Evolutionary conservation across 2,888 invertebrate genomes (phyloP).

Genomic region (Acronicta aceris): DNA sequence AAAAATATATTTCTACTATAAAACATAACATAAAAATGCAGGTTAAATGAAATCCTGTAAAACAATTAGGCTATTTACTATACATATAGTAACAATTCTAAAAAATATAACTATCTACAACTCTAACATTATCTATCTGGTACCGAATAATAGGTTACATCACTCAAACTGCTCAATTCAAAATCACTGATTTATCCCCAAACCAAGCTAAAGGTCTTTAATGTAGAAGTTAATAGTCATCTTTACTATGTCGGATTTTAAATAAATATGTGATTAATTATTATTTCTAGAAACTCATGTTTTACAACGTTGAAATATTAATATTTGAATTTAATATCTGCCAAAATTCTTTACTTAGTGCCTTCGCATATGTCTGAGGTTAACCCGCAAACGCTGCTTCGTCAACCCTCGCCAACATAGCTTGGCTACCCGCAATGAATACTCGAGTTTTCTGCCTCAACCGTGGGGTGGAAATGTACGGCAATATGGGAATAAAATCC

Average conservation of each 20-base stretch:
- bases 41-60: too few species aligned
- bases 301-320: constrained; percentile 4
- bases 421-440: constrained; percentile 85
- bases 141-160: too few species aligned
- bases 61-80: too few species aligned
- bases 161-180: too few species aligned
- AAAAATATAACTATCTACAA: too few species aligned
- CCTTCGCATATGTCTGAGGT: constrained; percentile 44
- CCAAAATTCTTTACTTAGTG: constrained; percentile 26
- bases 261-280: neutral
- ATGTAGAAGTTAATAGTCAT: neutral
- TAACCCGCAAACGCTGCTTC: constrained; percentile 55
- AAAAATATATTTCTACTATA: too few species aligned
- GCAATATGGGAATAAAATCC: constrained; percentile 87
- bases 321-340: constrained; percentile 34
- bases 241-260: neutral
- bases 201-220: too few species aligned
- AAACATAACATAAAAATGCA: too few species aligned
- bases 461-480: constrained; percentile 81
- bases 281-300: constrained; percentile 3
- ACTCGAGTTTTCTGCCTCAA: constrained; percentile 84
- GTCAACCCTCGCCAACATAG: constrained; percentile 74
- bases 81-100: too few species aligned
- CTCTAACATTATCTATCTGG: too few species aligned
- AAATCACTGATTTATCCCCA: too few species aligned